These are phyloP conservation scores for Cryptus viduatorius DNA, from an alignment of 2,888 invertebrate genomes.

Conservation along the genomic window DNA sequence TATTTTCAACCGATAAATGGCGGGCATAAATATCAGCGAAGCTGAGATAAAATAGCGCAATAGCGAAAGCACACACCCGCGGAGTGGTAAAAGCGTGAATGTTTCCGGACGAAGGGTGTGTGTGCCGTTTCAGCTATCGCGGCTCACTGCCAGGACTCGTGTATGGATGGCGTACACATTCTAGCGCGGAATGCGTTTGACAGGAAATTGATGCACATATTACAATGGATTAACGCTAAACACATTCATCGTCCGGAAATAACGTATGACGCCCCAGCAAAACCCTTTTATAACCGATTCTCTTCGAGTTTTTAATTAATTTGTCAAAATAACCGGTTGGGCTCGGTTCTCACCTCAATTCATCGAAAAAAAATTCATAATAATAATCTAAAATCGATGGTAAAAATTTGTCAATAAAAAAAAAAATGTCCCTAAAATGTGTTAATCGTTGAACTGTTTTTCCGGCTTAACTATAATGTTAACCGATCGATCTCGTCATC, in stretches of 20 bases:
- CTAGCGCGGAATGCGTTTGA: conserved; percentile 72
- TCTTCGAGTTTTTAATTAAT: conserved; percentile 28
- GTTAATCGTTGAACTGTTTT: not conserved
- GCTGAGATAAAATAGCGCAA: conserved; percentile 65
- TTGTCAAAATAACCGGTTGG: conserved; percentile 29
- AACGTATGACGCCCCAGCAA: conserved; percentile 51
- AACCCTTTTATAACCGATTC: conserved; percentile 13
- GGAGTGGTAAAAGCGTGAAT: conserved; percentile 52
- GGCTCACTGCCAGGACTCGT: conserved; percentile 42
- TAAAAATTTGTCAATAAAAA: not conserved
- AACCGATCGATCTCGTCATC: conserved; percentile 17
- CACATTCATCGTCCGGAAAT: conserved; percentile 71
- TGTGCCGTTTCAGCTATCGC: conserved; percentile 40
- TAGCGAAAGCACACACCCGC: conserved; percentile 43
- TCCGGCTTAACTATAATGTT: not conserved
- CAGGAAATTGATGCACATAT: conserved; percentile 75
- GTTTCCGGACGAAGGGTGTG: not conserved
- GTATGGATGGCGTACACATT: conserved; percentile 27
- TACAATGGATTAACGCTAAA: conserved; percentile 75
- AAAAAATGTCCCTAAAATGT: not conserved
- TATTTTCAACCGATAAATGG: conserved; percentile 72
- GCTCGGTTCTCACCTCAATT: not conserved
- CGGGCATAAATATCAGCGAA: conserved; percentile 68
- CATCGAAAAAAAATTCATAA: not conserved
- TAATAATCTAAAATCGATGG: not conserved